These are phyloP conservation scores for Otolemur garnettii DNA, from an alignment of 2,113 vertebrate species.

Conservation along the genomic window DNA sequence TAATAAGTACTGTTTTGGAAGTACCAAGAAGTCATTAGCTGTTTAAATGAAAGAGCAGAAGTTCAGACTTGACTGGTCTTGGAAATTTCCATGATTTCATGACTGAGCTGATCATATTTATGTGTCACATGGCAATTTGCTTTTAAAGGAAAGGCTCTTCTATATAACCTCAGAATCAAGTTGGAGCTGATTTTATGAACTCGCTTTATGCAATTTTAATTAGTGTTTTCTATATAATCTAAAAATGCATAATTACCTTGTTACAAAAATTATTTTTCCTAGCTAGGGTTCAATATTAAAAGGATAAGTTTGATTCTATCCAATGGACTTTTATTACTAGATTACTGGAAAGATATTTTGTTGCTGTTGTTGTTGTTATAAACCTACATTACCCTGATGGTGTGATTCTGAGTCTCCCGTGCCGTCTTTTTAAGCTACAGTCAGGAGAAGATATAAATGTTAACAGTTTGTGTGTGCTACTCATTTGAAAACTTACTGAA, in stretches of 20 bases:
- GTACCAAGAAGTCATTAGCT: neutral
- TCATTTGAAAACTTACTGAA: neutral
- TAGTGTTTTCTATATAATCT: neutral
- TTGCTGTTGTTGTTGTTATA: neutral
- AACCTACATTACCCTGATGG: neutral
- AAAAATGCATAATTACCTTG: neutral
- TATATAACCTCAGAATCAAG: neutral
- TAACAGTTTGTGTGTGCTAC: neutral
- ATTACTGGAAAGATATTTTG: neutral
- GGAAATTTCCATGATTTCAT: neutral
- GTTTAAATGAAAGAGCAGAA: neutral
- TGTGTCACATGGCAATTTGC: neutral
- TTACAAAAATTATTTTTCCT: neutral
- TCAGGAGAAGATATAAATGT: neutral
- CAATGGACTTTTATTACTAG: neutral
- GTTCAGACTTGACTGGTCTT: neutral
- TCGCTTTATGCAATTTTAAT: slow-evolving; percentile 60
- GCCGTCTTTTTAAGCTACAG: neutral
- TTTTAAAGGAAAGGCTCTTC: neutral
- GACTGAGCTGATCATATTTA: neutral
- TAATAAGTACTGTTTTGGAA: neutral
- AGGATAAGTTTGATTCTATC: neutral
- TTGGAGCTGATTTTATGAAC: slow-evolving; percentile 59
- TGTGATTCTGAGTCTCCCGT: neutral
- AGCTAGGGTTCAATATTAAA: neutral